Evolutionary conservation across 1,140 invertebrate species (phyloP).

Genomic region (Drosophila watanabei): DNA sequence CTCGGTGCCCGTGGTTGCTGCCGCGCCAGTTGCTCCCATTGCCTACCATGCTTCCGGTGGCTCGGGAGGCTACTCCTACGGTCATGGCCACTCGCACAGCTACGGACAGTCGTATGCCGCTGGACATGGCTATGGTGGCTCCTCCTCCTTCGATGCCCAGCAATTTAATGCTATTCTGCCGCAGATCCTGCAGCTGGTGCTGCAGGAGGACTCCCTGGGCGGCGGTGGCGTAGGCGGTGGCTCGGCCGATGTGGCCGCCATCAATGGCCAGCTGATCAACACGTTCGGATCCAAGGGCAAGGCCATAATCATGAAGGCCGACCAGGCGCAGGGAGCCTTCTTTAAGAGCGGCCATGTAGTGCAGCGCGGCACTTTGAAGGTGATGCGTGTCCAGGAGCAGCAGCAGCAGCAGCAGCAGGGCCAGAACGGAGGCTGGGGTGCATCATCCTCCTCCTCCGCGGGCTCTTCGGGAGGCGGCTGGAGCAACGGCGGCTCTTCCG

Average conservation of each 20-base stretch:
- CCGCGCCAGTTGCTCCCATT: conserved; percentile 11
- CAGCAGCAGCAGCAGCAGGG: conserved; percentile 23
- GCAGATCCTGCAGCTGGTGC: conserved; percentile 73
- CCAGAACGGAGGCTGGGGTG: conserved; percentile 19
- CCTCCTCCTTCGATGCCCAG: conserved; percentile 38
- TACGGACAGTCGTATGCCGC: conserved; percentile 66
- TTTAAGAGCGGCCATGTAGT: conserved; percentile 77
- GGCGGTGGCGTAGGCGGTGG: conserved; percentile 43
- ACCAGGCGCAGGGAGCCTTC: conserved; percentile 64
- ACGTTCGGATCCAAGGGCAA: conserved; percentile 64
- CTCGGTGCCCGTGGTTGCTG: conserved; percentile 26
- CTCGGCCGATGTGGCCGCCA: conserved; percentile 55
- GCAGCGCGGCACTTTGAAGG: conserved; percentile 72
- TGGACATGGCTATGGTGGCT: conserved; percentile 61
- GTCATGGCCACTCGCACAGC: conserved; percentile 46
- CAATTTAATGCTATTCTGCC: conserved; percentile 72
- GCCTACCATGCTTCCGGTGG: conserved; percentile 49
- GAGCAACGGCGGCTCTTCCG: conserved; percentile 19
- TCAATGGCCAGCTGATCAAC: conserved; percentile 69
- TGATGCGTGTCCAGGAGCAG: conserved; percentile 64
- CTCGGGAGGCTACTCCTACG: conserved; percentile 51
- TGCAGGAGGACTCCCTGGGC: conserved; percentile 68
- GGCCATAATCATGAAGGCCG: conserved; percentile 67
- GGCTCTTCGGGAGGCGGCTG: conserved; percentile 10
- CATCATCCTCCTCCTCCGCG: conserved; percentile 2